Percentiles rank a stretch among this genome's conserved stretches.
These are phyloP conservation scores for Chaenodraco wilsoni DNA, from an alignment of 2,797 vertebrate genomes.

Conservation along the genomic window DNA sequence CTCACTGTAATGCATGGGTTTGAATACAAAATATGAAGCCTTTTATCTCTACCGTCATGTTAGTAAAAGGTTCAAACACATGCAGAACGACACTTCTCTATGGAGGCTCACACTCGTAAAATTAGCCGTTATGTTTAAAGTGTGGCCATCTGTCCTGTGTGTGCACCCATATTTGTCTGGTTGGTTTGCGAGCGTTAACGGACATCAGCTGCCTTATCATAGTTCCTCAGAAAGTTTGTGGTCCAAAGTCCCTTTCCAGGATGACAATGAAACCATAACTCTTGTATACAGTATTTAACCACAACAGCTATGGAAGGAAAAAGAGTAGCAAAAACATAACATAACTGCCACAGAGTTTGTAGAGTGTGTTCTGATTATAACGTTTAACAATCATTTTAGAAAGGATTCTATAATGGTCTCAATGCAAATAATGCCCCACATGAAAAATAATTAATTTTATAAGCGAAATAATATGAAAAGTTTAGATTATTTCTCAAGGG, in stretches of 20 bases:
- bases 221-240: slow-evolving; percentile 70
- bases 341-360: slow-evolving; percentile 24
- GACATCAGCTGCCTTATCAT: slow-evolving; percentile 48
- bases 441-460: background rate
- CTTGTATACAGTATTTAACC: background rate
- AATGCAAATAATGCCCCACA: background rate
- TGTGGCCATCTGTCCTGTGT: slow-evolving; percentile 9
- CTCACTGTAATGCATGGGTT: background rate
- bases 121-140: slow-evolving; percentile 9
- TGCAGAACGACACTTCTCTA: background rate
- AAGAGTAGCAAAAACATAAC: slow-evolving; percentile 42
- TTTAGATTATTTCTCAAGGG: slow-evolving; percentile 11
- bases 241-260: slow-evolving; percentile 35
- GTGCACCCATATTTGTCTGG: slow-evolving; percentile 14
- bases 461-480: background rate
- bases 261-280: slow-evolving; percentile 29
- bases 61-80: slow-evolving; percentile 13
- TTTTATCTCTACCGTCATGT: slow-evolving; percentile 11
- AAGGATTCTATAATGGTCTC: background rate
- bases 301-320: slow-evolving; percentile 23
- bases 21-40: background rate
- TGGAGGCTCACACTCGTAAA: slow-evolving; percentile 1
- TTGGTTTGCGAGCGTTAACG: slow-evolving; percentile 41
- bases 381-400: background rate
- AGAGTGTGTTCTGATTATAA: slow-evolving; percentile 10